phyloP scores from a whole-genome alignment of 2,113 vertebrate genomes.

The Melanerpes formicivorus region DNA sequence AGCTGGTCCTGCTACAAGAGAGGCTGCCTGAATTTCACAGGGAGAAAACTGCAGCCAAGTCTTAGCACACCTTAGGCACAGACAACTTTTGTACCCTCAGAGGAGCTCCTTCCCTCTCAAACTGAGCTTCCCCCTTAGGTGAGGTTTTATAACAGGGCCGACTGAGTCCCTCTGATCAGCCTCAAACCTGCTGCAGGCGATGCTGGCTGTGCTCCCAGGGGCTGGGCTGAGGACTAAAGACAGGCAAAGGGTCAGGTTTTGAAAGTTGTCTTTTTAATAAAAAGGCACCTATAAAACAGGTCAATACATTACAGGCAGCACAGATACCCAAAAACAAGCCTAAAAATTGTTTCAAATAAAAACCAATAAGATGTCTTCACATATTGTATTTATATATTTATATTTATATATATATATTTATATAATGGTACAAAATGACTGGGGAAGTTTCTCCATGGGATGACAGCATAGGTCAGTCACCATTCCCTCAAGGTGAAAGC shows the following conservation, averaged over 20 bases:
- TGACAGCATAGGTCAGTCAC: slow-evolving; percentile 63
- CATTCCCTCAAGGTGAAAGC: slow-evolving; percentile 47
- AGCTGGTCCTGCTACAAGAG: not conserved
- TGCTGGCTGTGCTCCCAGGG: fast-evolving
- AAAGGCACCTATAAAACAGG: slow-evolving; percentile 89
- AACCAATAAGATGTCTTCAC: slow-evolving; percentile 83
- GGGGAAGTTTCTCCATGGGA: slow-evolving; percentile 67
- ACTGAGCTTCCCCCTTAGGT: fast-evolving
- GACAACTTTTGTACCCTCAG: too few species aligned
- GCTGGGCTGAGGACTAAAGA: not conserved
- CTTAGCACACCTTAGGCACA: too few species aligned
- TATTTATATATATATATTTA: slow-evolving; percentile 86
- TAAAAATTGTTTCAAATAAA: slow-evolving; percentile 87
- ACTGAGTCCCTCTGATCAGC: not conserved
- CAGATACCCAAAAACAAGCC: slow-evolving; percentile 86
- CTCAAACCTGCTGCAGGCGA: not conserved
- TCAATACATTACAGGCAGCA: slow-evolving; percentile 87
- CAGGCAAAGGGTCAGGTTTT: slow-evolving; percentile 50
- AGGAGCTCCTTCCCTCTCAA: not conserved
- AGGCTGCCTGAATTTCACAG: not conserved
- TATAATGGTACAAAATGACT: slow-evolving; percentile 86
- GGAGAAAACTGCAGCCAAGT: too few species aligned
- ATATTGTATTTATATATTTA: slow-evolving; percentile 87
- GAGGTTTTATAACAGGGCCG: not conserved
- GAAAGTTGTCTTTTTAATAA: slow-evolving; percentile 83